Conservation (phyloP, 1,140 invertebrate genomes). For the Spodoptera frugiperda region DNA sequence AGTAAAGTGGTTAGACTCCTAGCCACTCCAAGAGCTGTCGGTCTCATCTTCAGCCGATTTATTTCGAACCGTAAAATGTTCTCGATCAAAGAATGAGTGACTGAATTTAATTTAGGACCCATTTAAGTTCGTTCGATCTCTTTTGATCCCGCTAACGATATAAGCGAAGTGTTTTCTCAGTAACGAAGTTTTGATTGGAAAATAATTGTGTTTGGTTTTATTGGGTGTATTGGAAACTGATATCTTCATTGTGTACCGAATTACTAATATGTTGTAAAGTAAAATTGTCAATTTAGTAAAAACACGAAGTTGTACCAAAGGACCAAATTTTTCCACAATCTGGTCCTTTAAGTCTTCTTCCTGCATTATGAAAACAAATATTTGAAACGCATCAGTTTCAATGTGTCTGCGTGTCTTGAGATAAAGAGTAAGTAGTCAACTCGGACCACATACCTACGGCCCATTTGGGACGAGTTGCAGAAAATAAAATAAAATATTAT, state of each 20-base stretch:
- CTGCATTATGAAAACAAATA: not conserved
- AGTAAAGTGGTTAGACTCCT: not conserved
- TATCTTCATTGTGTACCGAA: not conserved
- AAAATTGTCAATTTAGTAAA: not conserved
- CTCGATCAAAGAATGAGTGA: constrained; percentile 24
- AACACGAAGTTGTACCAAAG: not conserved
- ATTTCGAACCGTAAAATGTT: constrained; percentile 12
- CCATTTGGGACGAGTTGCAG: no score
- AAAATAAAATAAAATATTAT: no score
- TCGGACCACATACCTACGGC: no score
- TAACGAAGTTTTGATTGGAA: constrained; percentile 28
- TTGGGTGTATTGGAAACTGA: not conserved
- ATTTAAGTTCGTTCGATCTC: constrained; percentile 8
- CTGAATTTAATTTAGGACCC: constrained; percentile 37
- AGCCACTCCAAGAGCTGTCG: not conserved
- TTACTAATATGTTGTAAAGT: not conserved
- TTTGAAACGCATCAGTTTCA: not conserved
- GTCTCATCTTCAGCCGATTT: constrained; percentile 22
- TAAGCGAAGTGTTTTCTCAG: constrained; percentile 22
- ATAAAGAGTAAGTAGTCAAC: no score
- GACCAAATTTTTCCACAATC: not conserved
- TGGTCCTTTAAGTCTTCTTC: not conserved
- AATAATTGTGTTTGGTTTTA: constrained; percentile 24
- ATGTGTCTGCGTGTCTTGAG: not conserved
- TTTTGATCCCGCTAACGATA: constrained; percentile 23